Base-by-base conservation (phyloP, 2,113 vertebrate species). In the Hypomesus transpacificus region DNA sequence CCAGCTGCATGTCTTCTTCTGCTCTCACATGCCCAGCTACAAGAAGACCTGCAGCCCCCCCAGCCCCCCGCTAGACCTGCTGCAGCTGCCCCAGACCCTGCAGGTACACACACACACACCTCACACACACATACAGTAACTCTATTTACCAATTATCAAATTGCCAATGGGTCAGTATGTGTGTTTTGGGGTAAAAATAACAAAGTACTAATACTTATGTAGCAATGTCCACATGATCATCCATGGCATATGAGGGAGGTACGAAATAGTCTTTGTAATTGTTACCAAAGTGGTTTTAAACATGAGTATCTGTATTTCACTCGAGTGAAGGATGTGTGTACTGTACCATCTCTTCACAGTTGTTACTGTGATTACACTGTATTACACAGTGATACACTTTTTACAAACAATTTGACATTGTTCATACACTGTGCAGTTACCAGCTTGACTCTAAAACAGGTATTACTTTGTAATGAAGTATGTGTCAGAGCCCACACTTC, bases 1-100 rank as follows among this genome's bases (percentile, higher is more conserved):
- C 81, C 89, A 90, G 88, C 90, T 94, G 78, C 92, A 95, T 80
- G 76, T 50, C 57, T 95, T 95, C 75, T 87, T 95, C 63, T 89
- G 85, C 81, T 71, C 73, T 5, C 80, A 91, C 75, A 84, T 94
- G 68, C 24, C 63, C 11, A 65, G 83, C 52, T 96, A 95, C 90
- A 90, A 86, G 71, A 0, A 76, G 14, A 61, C 66, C 71, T 87
- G 92, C 52, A 85, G 86, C 31, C 85, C 66, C 70, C 87, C 92
- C 52, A 85, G 86, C 28, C 85, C 66, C 78, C 92, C 81, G 64
- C 56, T 90, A 83, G 85, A 90, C 54, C 80, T 95, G 20, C 83
- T 95, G 31, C 68, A 81, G 52, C 77, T 51, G 76, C 75, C 77
- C 13, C 14, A 61, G 4, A 24, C 7, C 39, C 50, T 68, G 75